phyloP scores from a whole-genome alignment of 2,888 invertebrate species.

The Muscina levida region DNA sequence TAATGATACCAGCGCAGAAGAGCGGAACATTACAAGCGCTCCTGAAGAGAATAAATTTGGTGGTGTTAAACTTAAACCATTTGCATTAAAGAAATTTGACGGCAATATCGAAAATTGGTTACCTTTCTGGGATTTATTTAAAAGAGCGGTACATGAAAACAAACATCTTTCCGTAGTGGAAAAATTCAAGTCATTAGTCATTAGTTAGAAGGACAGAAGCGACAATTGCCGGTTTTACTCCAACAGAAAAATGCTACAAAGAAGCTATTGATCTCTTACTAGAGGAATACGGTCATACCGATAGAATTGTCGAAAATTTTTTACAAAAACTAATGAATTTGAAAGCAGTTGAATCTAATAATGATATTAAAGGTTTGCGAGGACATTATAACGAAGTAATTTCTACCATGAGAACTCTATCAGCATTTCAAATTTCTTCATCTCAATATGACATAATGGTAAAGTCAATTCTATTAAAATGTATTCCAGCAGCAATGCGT shows the following conservation, averaged over 20 bases:
- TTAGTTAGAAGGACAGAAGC: slow-evolving; percentile 49
- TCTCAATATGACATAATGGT: slow-evolving; percentile 59
- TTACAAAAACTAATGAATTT: slow-evolving; percentile 47
- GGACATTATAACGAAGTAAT: slow-evolving; percentile 52
- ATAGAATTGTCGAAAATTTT: slow-evolving; percentile 59
- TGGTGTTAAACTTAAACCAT: slow-evolving; percentile 49
- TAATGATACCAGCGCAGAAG: too few relatives aligned
- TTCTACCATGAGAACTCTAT: slow-evolving; percentile 52
- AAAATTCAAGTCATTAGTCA: slow-evolving; percentile 57
- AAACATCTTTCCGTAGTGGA: slow-evolving; percentile 39
- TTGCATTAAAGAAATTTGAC: slow-evolving; percentile 56
- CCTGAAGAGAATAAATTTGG: neutral
- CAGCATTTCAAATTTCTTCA: slow-evolving; percentile 54
- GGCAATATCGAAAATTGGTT: slow-evolving; percentile 60
- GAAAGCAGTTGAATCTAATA: slow-evolving; percentile 38
- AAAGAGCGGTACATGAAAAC: slow-evolving; percentile 55
- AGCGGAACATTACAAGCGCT: neutral
- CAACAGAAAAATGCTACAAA: slow-evolving; percentile 54
- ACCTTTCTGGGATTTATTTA: slow-evolving; percentile 62
- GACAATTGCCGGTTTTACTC: slow-evolving; percentile 55
- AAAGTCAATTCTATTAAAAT: slow-evolving; percentile 50
- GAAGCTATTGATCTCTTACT: slow-evolving; percentile 50
- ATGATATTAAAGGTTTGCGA: slow-evolving; percentile 37
- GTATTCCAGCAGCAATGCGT: slow-evolving; percentile 51
- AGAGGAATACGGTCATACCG: slow-evolving; percentile 56